These are phyloP conservation scores for Eupeodes luniger DNA, from an alignment of 2,888 invertebrate genomes.

Conservation along the genomic window DNA sequence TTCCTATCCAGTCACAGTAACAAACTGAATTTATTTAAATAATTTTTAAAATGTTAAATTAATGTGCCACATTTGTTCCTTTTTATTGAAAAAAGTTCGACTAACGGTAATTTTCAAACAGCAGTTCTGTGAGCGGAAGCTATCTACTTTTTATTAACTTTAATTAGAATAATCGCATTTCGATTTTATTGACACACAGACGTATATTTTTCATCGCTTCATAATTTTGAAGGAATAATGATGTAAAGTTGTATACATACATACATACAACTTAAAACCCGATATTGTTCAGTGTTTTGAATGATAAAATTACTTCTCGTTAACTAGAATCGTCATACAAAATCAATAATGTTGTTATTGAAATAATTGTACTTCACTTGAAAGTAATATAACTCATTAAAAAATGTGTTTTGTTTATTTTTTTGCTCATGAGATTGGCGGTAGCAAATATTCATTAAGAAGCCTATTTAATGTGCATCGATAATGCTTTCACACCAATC, in stretches of 20 bases:
- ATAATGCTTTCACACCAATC: conserved; percentile 55
- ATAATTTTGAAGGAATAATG: not conserved
- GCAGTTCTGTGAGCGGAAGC: no score
- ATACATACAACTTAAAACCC: not conserved
- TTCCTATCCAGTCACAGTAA: no score
- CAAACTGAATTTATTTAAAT: no score
- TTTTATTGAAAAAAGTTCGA: no score
- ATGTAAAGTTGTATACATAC: not conserved
- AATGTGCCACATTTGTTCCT: no score
- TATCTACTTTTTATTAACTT: no score
- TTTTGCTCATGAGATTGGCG: conserved; percentile 21
- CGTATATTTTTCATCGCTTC: not conserved
- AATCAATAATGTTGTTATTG: conserved; percentile 32
- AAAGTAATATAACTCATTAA: conserved; percentile 21
- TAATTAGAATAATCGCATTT: no score
- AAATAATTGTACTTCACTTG: conserved; percentile 1
- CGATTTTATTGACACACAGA: no score
- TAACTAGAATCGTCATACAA: not conserved
- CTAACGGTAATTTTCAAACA: no score
- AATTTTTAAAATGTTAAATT: no score
- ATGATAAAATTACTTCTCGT: not conserved
- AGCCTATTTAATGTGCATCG: conserved; percentile 44
- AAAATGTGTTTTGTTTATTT: conserved; percentile 36
- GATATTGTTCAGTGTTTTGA: not conserved
- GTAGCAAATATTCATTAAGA: conserved; percentile 63